Evolutionary conservation across 2,797 vertebrate species (phyloP), one percentile per base, ranked within the genome.

Genomic region (Gymnothorax javanicus): DNA sequence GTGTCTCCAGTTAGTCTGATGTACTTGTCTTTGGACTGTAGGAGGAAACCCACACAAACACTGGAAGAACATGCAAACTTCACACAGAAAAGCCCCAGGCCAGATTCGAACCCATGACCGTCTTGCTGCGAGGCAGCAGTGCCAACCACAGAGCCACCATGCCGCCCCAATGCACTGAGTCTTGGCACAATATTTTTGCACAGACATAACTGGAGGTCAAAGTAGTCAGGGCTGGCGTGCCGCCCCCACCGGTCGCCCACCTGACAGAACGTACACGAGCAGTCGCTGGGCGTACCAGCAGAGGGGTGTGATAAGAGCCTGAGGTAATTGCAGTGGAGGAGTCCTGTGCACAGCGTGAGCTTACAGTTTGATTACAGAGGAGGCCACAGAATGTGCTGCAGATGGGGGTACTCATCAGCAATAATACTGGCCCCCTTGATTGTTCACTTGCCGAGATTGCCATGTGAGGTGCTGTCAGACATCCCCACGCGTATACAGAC

Each of bases 351-450:
- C 86, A 84, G 82, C 69, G 57, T 50, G 86, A 60, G 86, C 82
- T 87, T 60, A 60, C 86, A 87, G 86, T 84, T 50, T 87, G 86
- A 87, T 87, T 87, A 77, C 86, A 52, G 86, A 60, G 86, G 7
- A 54, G 82, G 82, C 86, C 64, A 0, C 33, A 50, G 82, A 20
- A 56, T 82, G 62, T 27, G 33, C 69, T 7, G 82, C 86, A 84
- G 82, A 54, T 75, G 82, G 81, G 67, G 23, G 64, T 43, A 23
- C 20, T 84, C 86, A 87, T 87, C 82, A 84, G 67, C 67, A 84
- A 33, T 60, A 84, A 75, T 23, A 54, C 86, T 9, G 25, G 27
- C 64, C 81, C 54, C 27, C 81, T 84, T 87, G 86, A 87, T 87
- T 87, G 82, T 71, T 54, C 9, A n/a, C 56, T 59, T 25, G 12